Percentiles rank a stretch among this genome's conserved stretches.
These are phyloP conservation scores for Poeciliopsis turneri DNA, from an alignment of 2,797 vertebrate species.

Conservation along the genomic window DNA sequence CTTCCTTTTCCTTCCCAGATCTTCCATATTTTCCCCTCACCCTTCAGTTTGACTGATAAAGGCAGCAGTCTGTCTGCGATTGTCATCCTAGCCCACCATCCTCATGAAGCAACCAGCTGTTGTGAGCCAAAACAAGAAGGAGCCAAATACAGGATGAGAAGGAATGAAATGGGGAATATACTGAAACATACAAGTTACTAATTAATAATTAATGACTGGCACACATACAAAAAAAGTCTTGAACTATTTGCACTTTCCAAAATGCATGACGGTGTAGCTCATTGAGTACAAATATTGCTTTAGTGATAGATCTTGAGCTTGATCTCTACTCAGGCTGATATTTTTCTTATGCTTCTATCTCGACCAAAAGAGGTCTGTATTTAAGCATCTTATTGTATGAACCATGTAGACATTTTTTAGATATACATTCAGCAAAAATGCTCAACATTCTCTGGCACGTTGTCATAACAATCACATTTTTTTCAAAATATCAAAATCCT, in stretches of 20 bases:
- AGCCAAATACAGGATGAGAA: background rate
- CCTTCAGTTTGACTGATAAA: constrained; percentile 55
- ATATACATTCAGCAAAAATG: background rate
- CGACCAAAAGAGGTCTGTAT: background rate
- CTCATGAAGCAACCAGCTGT: background rate
- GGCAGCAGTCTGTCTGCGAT: background rate
- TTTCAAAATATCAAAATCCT: background rate
- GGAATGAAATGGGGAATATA: background rate
- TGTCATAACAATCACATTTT: no score
- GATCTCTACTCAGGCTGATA: background rate
- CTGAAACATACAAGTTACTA: background rate
- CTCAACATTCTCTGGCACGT: background rate
- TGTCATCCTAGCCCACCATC: background rate
- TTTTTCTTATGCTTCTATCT: background rate
- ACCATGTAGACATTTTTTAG: background rate
- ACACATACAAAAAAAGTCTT: background rate
- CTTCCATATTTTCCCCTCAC: constrained; percentile 25
- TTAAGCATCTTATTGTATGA: background rate
- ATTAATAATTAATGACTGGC: background rate
- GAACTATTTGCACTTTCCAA: background rate
- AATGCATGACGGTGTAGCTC: background rate
- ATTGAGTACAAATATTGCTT: background rate
- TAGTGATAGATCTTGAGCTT: background rate
- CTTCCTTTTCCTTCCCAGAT: constrained; percentile 23
- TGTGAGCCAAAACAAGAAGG: background rate